A percentile compares a stretch with the other conserved stretches of the same genome.
phyloP scores from a whole-genome alignment of 2,113 vertebrate genomes.

The Phoxinus phoxinus region DNA sequence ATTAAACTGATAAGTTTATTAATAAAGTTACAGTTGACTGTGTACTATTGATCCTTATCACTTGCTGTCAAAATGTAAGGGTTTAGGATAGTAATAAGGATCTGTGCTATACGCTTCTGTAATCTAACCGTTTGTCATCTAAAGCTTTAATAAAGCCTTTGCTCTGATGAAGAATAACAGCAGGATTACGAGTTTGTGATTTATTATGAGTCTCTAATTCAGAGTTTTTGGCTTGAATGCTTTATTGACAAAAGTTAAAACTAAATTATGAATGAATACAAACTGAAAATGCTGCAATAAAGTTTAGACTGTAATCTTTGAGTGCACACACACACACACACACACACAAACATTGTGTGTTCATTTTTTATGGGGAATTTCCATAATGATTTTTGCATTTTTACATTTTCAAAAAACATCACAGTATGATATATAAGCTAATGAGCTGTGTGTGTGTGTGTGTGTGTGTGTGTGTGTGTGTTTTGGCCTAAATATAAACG shows the following conservation, averaged over 20 bases:
- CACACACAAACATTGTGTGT: too few species aligned
- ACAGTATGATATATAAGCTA: too few species aligned
- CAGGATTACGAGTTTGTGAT: background rate
- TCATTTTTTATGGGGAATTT: too few species aligned
- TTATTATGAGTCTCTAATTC: background rate
- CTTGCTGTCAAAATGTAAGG: background rate
- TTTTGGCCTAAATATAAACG: background rate
- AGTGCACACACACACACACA: too few species aligned
- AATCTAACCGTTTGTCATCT: background rate
- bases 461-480: too few species aligned
- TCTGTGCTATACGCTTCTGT: conserved; percentile 27
- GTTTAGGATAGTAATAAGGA: background rate
- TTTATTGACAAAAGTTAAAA: background rate
- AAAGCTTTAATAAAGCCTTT: conserved; percentile 19
- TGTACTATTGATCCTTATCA: conserved; percentile 8
- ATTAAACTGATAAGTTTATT: background rate
- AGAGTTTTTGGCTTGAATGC: background rate
- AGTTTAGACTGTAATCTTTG: background rate
- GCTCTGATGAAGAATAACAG: background rate
- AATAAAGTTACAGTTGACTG: background rate
- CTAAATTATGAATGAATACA: background rate
- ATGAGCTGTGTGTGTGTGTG: too few species aligned
- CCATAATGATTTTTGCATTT: too few species aligned
- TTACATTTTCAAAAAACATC: too few species aligned
- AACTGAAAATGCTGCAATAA: conserved; percentile 29